Conservation (phyloP, 1,140 invertebrate genomes). For the Camponotus pennsylvanicus region DNA sequence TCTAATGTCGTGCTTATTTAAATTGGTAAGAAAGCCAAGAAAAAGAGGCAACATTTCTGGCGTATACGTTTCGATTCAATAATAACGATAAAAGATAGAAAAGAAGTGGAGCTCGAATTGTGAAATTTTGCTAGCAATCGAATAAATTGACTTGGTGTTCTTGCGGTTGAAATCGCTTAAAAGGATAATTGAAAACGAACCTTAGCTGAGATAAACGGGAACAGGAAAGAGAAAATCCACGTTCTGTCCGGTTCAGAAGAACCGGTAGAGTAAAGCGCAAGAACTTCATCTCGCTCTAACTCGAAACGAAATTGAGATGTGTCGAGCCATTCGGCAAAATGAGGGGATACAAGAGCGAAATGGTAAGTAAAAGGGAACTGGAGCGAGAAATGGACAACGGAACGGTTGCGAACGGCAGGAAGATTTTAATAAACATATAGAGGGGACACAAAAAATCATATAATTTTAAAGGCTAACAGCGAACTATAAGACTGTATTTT, state of each 20-base stretch:
- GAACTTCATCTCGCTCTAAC: constrained; percentile 62
- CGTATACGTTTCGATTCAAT: constrained; percentile 28
- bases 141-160: constrained; percentile 70
- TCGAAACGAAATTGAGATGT: constrained; percentile 45
- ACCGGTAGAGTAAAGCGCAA: constrained; percentile 50
- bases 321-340: constrained; percentile 39
- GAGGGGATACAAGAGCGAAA: background rate
- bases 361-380: background rate
- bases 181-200: constrained; percentile 74
- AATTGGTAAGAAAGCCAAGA: constrained; percentile 36
- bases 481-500: background rate
- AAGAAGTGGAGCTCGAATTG: constrained; percentile 38
- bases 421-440: constrained; percentile 44
- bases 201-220: constrained; percentile 45
- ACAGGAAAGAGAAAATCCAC: constrained; percentile 24
- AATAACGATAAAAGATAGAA: background rate
- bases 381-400: constrained; percentile 23
- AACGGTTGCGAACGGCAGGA: constrained; percentile 16
- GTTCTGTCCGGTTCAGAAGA: constrained; percentile 43
- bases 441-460: background rate
- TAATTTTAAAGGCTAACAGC: constrained; percentile 21
- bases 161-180: constrained; percentile 62
- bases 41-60: background rate
- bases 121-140: constrained; percentile 58
- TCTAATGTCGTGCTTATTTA: background rate